Base-by-base conservation (phyloP, 2,113 vertebrate species). In the Chlorodrepanis virens region DNA sequence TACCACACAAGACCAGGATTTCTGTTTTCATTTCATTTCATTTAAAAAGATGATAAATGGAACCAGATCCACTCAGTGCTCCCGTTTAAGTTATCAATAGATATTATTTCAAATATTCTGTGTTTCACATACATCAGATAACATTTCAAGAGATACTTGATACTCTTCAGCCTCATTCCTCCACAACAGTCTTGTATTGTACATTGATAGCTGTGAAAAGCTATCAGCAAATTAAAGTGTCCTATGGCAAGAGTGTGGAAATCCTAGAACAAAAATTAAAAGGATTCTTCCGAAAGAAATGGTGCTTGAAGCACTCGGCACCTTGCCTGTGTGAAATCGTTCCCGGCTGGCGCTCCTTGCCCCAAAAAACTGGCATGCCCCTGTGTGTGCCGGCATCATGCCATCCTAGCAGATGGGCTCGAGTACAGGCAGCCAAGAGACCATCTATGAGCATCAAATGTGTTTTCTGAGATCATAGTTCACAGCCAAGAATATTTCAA, bases 331-430 rank as follows among this genome's bases (percentile, higher is more conserved):
- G 15, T 60, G 94, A 74, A 96, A 83, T 68, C 33, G 47, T 12
- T 63, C 31, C 5, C 69, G 89, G 75, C 27, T 92, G 84, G n/a
- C 1, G 5, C 53, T 87, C 74, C 82, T 91, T 82, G 57, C 71
- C 80, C 81, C 60, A 68, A 74, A 83, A 92, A 93, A 35, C 75
- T 95, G 95, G 90, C 45, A 0, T 85, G 25, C 21, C 94, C 86
- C 69, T 45, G 59, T 76, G 22, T 57, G 44, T 28, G 39, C 53
- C 27, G 52, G 92, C 95, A 90, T 49, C 11, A 4, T 39, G 93
- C 94, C 95, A 95, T 90, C 53, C 76, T 33, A 92, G 93, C 96
- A 97, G 94, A 97, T 96, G 92, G 92, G 71, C 80, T 49, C 79
- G n/a, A 53, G 74, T 12, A 18, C 6, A 76, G 71, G 28, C 87